Base-by-base conservation (phyloP, 2,113 vertebrate species). In the Phalacrocorax carbo region DNA sequence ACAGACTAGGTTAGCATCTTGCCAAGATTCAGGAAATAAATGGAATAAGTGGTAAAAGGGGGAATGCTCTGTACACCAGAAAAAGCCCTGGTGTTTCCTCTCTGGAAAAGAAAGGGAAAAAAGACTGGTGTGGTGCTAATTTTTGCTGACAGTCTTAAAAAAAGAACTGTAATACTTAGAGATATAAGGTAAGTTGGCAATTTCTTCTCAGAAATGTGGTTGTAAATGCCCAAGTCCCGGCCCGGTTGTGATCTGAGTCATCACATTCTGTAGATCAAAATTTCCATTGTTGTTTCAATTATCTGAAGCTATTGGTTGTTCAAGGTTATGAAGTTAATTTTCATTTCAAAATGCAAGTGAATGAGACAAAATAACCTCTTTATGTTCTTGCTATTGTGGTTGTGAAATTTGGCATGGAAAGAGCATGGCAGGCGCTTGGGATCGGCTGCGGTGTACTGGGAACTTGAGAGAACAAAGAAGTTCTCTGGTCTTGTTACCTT, bases 21-120 rank as follows among this genome's bases (percentile, higher is more conserved):
- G 81, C 84, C 69, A 94, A 93, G 93, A 69, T 29, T 65, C 70
- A 76, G 87, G 85, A 90, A 95, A 94, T 94, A 88, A 76, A 46
- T 82, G 48, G 62, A 55, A 2, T 71, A 34, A 85, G 70, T 54
- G 65, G 61, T 79, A 40, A 54, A 82, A 25, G 34, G 34, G 22
- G 58, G 55, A 57, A 44, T 55, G 30, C 66, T 84, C 2, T 23
- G 60, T 40, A 13, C 29, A 82, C 29, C 23, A 65, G 82, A 65
- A 76, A 58, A 84, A 79, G n/a, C n/a, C 66, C 46, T 52, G 40
- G 25, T 38, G 4, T 34, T 80, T 75, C 84, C 40, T 91, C 30
- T 49, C 1, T 9, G 68, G 76, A 70, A 69, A 38, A 78, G 76
- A 66, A 71, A 48, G 82, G 70, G 88, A 88, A 90, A 88, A 66